Base-by-base conservation (phyloP, 2,113 vertebrate genomes). In the Dolichallabes microphthalmus region DNA sequence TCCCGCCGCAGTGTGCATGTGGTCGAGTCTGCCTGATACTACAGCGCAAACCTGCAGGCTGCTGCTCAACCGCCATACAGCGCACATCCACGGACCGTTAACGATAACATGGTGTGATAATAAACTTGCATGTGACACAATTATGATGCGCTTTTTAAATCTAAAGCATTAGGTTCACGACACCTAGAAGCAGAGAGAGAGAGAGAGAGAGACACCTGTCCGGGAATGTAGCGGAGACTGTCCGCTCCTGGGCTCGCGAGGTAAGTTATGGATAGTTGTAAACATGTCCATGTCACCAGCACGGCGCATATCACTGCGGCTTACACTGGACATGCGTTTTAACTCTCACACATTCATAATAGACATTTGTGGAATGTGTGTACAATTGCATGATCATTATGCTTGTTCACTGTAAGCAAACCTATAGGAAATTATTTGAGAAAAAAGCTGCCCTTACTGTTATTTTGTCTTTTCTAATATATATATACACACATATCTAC, bases 211-310 rank as follows among this genome's bases (percentile, higher is more conserved):
- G 68, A 53, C 79, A 82, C 85, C 85, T 86, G 85, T 82, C 85
- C 80, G 80, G 85, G 80, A 75, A 86, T 82, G 85, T 82, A 82
- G 85, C 50, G 79, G 60, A 66, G 61, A 84, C 13, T 25, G 45
- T 84, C 83, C 83, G 73, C 83, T 85, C 60, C 74, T 53, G 83
- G 60, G 73, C 45, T 64, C 61, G 27, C 71, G 74, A 77, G 83
- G 85, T 86, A 82, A 86, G 85, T 86, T 86, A 52, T 64, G 27
- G 55, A 50, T 53, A 75, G 79, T 75, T 86, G 69, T 57, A 45
- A 80, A 61, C 66, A 63, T 82, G 15, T 85, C 27, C 2, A 39
- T 80, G 25, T 57, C 32, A 80, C 32, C 53, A 55, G 13, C 61
- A 78, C 30, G 13, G 13, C 25, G 13, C 25, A 55, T 20, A 15